phyloP scores from a whole-genome alignment of 2,797 vertebrate species.

The Hydrolagus colliei region DNA sequence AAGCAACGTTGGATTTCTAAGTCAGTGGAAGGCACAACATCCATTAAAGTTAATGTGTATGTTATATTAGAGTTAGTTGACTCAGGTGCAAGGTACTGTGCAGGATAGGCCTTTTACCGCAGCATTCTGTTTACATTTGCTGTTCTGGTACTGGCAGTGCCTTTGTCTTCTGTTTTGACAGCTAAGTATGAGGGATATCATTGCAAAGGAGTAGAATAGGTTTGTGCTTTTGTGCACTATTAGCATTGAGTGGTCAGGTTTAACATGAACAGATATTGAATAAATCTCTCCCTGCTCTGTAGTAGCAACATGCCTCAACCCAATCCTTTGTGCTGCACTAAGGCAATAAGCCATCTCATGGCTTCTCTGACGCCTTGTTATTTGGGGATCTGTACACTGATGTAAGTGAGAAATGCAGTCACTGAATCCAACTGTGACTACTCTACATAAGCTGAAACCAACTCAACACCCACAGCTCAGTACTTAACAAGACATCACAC shows the following conservation, averaged over 20 bases:
- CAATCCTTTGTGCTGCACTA: neutral
- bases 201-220: neutral
- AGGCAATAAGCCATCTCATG: no score
- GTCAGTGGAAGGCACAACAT: neutral
- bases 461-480: no score
- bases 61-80: neutral
- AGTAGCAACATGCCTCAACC: neutral
- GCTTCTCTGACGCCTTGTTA: no score
- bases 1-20: neutral
- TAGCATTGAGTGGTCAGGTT: neutral
- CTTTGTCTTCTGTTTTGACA: neutral
- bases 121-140: neutral
- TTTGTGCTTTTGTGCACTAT: neutral
- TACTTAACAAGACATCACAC: no score
- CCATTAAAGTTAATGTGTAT: neutral
- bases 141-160: neutral
- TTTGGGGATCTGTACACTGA: no score
- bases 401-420: no score
- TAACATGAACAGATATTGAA: neutral
- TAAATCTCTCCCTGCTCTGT: neutral
- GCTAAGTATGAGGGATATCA: neutral
- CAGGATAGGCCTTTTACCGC: neutral
- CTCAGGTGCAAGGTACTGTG: neutral
- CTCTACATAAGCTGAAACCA: no score
- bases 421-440: no score